A percentile compares a stretch with the other conserved stretches of the same genome.
phyloP scores from a whole-genome alignment of 2,113 vertebrate genomes.

The Aviceda subcristata region DNA sequence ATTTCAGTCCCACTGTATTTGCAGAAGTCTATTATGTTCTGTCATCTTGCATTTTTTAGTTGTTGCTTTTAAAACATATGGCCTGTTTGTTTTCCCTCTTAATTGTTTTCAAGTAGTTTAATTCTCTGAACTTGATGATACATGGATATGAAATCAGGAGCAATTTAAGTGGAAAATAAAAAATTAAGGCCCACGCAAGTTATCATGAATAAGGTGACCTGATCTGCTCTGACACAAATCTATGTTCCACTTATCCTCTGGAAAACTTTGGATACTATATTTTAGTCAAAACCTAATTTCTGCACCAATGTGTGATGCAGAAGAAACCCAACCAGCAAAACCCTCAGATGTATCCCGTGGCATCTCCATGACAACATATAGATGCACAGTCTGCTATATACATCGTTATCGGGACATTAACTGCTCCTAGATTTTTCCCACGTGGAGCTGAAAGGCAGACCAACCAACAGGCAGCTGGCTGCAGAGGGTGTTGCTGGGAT shows the following conservation, averaged over 20 bases:
- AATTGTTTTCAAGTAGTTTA: neutral
- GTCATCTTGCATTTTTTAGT: neutral
- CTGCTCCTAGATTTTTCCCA: neutral
- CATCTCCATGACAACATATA: conserved; percentile 58
- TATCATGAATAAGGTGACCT: conserved; percentile 48
- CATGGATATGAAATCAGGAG: neutral
- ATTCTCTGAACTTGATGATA: neutral
- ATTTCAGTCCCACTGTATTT: neutral
- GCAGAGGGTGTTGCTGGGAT: neutral
- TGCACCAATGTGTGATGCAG: neutral
- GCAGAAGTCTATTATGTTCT: neutral
- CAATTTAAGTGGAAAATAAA: conserved; percentile 14
- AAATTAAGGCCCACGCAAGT: conserved; percentile 3
- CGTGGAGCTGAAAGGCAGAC: neutral
- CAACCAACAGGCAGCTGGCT: neutral
- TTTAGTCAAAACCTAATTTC: conserved; percentile 51
- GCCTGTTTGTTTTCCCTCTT: neutral
- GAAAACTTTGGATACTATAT: conserved; percentile 37
- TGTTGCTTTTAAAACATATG: neutral
- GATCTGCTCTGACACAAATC: conserved; percentile 63
- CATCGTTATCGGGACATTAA: neutral
- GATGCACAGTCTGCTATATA: neutral
- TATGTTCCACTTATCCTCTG: conserved; percentile 42
- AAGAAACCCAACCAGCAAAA: conserved; percentile 6
- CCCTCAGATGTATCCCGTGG: neutral